Base-by-base conservation (phyloP, 2,888 invertebrate species). In the Agrenia bidenticulata region DNA sequence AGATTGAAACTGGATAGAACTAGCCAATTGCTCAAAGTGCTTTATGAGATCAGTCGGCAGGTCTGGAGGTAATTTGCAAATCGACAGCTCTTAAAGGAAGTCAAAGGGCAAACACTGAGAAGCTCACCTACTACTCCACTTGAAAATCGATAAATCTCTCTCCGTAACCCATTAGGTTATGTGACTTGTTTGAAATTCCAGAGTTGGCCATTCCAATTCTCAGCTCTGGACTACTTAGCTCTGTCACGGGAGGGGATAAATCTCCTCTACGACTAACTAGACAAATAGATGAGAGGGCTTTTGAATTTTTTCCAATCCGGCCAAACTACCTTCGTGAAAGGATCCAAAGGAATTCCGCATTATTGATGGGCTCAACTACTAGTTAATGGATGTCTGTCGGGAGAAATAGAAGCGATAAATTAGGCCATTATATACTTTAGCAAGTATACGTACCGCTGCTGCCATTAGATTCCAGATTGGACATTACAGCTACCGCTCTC, bases 281-380 rank as follows among this genome's bases (percentile, higher is more conserved):
- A 54, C 54, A 54, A 54, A 54, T 54, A 37, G 54, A 54, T 54
- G 7, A 54, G 54, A 32, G 54, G 2, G 15, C 54, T 21, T 54
- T 45, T 45, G 45, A 45, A 45, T 45, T 45, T 45, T 45, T 45
- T 45, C 15, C 45, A 45, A 45, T 45, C 45, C 19, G 15, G n/a
- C 45, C 9, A 23, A 37, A 54, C 54, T 32, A 54, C 32, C 54
- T 54, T 54, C 54, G 54, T 54, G 54, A 54, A 54, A 54, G 51
- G 15, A 23, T 51, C 21, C 5, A 7, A 51, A 21, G 41, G 17
- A 58, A 45, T 42, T 49, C 49, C 58, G 45, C 49, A 49, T 49
- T 58, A 58, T 58, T 58, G 58, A 58, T 58, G 58, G 58, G 4
- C 56, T 57, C 58, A 58, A 23, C 58, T 45, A 58, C 23, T 58